phyloP scores from a whole-genome alignment of 2,113 vertebrate genomes.

The Phasianus colchicus region DNA sequence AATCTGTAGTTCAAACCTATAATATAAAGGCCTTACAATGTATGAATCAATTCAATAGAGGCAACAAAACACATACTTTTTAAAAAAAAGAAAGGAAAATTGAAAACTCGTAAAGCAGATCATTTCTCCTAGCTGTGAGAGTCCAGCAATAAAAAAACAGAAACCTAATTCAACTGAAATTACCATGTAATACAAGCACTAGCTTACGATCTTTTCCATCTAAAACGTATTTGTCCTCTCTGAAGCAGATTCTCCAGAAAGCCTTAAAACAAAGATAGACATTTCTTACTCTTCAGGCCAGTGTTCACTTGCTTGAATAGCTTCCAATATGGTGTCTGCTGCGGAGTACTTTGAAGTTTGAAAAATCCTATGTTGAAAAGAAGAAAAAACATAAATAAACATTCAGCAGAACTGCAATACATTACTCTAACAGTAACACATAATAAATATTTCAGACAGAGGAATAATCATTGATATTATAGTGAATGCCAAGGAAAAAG shows the following conservation, averaged over 20 bases:
- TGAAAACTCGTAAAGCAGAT: not conserved
- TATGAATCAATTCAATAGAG: not conserved
- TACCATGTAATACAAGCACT: not conserved
- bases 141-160: not conserved
- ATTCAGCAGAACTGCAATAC: not conserved
- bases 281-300: slow-evolving; percentile 11
- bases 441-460: not conserved
- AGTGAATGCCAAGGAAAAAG: not conserved
- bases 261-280: not conserved
- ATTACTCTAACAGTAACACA: not conserved
- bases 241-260: not conserved
- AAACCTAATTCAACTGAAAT: not conserved
- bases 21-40: not conserved
- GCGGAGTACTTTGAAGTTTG: not conserved
- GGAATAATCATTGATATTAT: not conserved
- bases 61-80: not conserved
- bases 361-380: not conserved
- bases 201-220: not conserved
- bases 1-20: not conserved
- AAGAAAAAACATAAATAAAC: not conserved
- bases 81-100: not conserved
- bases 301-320: slow-evolving; percentile 13
- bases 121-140: not conserved
- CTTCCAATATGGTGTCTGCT: slow-evolving; percentile 26
- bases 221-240: not conserved